These are phyloP conservation scores for Cepaea hortensis DNA, from an alignment of 2,888 invertebrate genomes.

Conservation along the genomic window DNA sequence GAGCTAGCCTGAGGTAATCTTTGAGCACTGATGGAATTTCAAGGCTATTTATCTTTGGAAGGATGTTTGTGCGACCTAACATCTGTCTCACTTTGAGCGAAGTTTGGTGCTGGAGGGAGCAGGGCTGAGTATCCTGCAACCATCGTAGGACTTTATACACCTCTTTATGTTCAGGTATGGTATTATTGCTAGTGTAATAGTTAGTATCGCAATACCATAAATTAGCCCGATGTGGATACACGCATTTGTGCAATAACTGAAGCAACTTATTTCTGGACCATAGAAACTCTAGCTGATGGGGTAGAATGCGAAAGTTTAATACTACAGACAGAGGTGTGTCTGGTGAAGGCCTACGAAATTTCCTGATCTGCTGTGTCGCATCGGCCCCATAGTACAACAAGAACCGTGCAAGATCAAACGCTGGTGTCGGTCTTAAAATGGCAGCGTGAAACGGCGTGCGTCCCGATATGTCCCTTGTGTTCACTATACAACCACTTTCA, in stretches of 20 bases:
- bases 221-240: constrained; percentile 4
- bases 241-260: constrained; percentile 4
- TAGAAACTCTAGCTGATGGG: not conserved
- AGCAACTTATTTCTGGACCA: constrained; percentile 33
- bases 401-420: constrained; percentile 51
- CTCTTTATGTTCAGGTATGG: not conserved
- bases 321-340: not conserved
- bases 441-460: constrained; percentile 53
- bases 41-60: constrained; percentile 48
- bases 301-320: not conserved
- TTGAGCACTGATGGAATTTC: constrained; percentile 50
- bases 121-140: constrained; percentile 25
- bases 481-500: constrained; percentile 53
- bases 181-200: too few relatives aligned
- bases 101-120: constrained; percentile 46
- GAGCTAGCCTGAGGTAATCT: constrained; percentile 36
- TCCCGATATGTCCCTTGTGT: constrained; percentile 49
- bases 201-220: too few relatives aligned
- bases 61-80: constrained; percentile 35
- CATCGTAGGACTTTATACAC: not conserved
- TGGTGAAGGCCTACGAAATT: not conserved
- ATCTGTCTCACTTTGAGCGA: constrained; percentile 41
- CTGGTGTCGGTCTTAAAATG: constrained; percentile 39
- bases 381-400: constrained; percentile 55
- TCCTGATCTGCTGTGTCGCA: not conserved